These are phyloP conservation scores for Tromatobia lineatoria DNA, from an alignment of 2,888 invertebrate species.

Conservation along the genomic window DNA sequence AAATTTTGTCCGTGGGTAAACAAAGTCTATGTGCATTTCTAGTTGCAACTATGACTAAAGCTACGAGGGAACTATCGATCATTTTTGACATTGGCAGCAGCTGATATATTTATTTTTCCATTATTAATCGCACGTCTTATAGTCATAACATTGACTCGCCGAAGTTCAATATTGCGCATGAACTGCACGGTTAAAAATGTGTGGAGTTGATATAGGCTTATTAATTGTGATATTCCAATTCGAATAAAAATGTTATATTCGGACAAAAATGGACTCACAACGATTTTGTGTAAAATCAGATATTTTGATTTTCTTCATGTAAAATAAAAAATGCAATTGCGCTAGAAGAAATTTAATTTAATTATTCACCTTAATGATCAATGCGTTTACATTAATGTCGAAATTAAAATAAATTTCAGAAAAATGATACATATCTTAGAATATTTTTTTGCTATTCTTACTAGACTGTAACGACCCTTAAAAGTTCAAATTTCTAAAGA, in stretches of 20 bases:
- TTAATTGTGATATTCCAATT: no score
- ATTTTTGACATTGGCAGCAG: not conserved
- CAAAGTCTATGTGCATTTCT: not conserved
- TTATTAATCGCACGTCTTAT: conserved; percentile 17
- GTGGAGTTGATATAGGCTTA: not conserved
- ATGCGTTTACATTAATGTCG: no score
- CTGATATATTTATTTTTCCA: not conserved
- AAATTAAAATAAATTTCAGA: no score
- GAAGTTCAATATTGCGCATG: not conserved
- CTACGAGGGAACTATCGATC: conserved; percentile 1
- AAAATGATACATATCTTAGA: no score
- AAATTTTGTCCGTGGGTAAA: not conserved
- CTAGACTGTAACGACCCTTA: no score
- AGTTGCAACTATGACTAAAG: not conserved
- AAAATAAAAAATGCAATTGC: no score
- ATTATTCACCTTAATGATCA: no score
- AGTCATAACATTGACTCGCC: not conserved
- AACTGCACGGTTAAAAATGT: not conserved
- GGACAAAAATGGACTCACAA: not conserved
- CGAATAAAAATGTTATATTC: not conserved
- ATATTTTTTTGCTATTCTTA: no score
- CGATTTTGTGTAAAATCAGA: not conserved
- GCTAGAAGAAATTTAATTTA: no score
- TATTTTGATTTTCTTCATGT: no score
- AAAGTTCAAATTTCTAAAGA: no score